These are phyloP conservation scores for Amphibalanus amphitrite DNA, from an alignment of 1,140 invertebrate genomes.

Conservation along the genomic window DNA sequence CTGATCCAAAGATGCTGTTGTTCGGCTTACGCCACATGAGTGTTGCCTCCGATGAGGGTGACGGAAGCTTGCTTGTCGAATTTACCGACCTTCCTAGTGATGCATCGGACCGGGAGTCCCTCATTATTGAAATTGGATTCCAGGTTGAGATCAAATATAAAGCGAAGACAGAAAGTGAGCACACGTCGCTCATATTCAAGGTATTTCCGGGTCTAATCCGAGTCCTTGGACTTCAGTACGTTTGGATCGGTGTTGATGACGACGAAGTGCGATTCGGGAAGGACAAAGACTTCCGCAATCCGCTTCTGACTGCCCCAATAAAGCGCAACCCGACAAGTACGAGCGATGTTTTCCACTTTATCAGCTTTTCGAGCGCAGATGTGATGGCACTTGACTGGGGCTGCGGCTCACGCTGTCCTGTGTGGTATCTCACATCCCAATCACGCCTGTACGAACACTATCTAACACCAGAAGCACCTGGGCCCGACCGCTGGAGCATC, in stretches of 20 bases:
- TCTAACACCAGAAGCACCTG: background rate
- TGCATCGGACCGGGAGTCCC: background rate
- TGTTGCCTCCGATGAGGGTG: background rate
- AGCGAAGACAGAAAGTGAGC: background rate
- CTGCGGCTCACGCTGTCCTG: background rate
- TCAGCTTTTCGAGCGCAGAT: background rate
- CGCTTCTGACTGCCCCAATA: background rate
- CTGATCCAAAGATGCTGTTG: background rate
- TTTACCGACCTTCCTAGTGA: background rate
- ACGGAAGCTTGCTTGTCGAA: background rate
- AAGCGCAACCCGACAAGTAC: background rate
- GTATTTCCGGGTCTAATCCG: background rate
- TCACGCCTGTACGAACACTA: background rate
- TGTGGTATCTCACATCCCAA: background rate
- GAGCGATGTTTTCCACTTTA: background rate
- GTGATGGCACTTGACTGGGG: background rate
- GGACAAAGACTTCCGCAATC: slow-evolving; percentile 1
- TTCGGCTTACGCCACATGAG: background rate
- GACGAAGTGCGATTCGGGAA: background rate
- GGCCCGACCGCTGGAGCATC: background rate
- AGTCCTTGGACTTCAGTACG: background rate
- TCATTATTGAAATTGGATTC: background rate
- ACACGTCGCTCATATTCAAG: background rate
- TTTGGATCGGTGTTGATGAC: background rate
- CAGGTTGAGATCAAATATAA: slow-evolving; percentile 1